A percentile compares a stretch with the other conserved stretches of the same genome.
Conservation (phyloP, 1,140 invertebrate species). For the Dendroctonus ponderosae region DNA sequence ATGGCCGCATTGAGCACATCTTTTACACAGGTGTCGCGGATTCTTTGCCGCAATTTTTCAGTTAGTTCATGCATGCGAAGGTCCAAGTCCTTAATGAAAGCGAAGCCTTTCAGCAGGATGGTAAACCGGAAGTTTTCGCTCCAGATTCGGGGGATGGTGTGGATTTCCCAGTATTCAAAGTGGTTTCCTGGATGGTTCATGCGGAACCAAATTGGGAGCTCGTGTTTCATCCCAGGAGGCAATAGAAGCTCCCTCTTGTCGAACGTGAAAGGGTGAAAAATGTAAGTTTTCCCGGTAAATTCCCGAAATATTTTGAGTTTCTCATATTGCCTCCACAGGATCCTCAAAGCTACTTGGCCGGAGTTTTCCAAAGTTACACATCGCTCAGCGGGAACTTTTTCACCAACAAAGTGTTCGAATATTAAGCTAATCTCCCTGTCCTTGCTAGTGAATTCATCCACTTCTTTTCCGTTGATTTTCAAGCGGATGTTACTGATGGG, state of each 20-base stretch:
- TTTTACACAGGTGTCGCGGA: constrained; percentile 30
- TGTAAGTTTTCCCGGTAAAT: constrained; percentile 11
- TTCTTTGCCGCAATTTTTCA: constrained; percentile 19
- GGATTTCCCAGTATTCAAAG: constrained; percentile 41
- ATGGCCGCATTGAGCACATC: constrained; percentile 33
- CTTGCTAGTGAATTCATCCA: not conserved
- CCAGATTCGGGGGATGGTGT: constrained; percentile 37
- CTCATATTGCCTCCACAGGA: constrained; percentile 32
- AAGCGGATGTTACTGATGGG: not conserved
- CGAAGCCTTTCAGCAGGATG: constrained; percentile 29
- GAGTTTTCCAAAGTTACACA: constrained; percentile 35
- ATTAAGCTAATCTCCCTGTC: constrained; percentile 25
- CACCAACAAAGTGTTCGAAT: constrained; percentile 34
- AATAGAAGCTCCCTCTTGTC: constrained; percentile 34
- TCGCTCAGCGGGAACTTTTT: constrained; percentile 3
- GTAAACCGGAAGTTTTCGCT: constrained; percentile 26
- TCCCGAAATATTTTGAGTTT: constrained; percentile 37
- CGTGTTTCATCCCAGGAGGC: constrained; percentile 26
- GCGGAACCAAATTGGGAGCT: constrained; percentile 38
- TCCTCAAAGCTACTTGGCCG: constrained; percentile 29
- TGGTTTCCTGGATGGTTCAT: constrained; percentile 24
- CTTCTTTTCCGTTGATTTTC: not conserved
- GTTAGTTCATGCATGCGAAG: constrained; percentile 19
- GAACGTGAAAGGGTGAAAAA: constrained; percentile 36
- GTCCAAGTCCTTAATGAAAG: constrained; percentile 27